Evolutionary conservation across 2,113 vertebrate species (phyloP).

Genomic region (Elephas maximus): DNA sequence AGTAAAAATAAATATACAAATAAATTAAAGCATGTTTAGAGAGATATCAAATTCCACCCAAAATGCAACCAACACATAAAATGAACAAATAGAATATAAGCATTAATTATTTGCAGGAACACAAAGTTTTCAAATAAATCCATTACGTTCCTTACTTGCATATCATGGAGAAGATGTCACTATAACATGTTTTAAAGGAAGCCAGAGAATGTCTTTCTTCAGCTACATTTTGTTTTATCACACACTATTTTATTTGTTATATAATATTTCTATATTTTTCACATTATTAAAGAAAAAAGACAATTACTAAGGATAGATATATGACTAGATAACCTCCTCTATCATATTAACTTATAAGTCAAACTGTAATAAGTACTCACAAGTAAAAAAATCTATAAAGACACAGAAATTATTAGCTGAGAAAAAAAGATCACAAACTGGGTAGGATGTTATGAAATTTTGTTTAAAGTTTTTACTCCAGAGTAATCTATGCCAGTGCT

Average conservation of each 20-base stretch:
- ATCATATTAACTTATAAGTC: background rate
- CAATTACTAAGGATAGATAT: background rate
- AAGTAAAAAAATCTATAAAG: background rate
- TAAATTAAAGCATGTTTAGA: background rate
- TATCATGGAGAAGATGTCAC: background rate
- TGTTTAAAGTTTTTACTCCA: background rate
- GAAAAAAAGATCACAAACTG: background rate
- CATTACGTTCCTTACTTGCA: background rate
- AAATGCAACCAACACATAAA: background rate
- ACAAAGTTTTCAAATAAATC: background rate
- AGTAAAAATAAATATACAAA: background rate
- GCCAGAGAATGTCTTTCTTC: background rate
- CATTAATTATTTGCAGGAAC: background rate
- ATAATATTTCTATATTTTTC: background rate
- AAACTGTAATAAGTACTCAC: background rate
- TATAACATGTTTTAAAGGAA: background rate
- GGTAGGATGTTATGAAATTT: background rate
- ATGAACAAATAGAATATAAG: background rate
- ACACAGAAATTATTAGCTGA: slow-evolving; percentile 1
- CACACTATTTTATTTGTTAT: background rate
- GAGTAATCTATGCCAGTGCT: background rate
- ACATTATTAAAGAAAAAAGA: background rate
- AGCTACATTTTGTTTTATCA: background rate
- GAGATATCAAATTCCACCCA: background rate
- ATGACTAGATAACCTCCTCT: background rate